A percentile compares a stretch with the other conserved stretches of the same genome.
Conservation (phyloP, 2,113 vertebrate genomes). For the Cyanoramphus novaezelandiae region DNA sequence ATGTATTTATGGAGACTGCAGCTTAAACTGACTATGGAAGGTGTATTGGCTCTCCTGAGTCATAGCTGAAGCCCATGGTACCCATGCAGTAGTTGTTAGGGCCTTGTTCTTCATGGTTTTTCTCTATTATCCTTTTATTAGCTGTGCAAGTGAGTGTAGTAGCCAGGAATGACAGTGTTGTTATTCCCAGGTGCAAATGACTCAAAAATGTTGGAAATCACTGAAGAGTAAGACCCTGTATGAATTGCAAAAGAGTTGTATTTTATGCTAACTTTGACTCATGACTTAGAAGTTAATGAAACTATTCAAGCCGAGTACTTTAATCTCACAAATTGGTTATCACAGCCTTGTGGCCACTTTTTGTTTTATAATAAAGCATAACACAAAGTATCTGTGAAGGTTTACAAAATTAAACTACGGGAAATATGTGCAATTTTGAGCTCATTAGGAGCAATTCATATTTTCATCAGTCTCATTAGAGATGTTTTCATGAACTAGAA, state of each 20-base stretch:
- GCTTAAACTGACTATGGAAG: background rate
- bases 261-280: slow-evolving; percentile 71
- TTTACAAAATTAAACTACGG: slow-evolving; percentile 78
- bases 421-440: slow-evolving; percentile 75
- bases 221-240: background rate
- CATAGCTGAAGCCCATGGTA: background rate
- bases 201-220: background rate
- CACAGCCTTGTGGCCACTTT: slow-evolving; percentile 81
- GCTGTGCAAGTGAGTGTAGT: background rate
- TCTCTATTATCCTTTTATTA: background rate
- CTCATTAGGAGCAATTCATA: slow-evolving; percentile 81
- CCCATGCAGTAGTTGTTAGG: too few species aligned
- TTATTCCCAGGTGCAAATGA: slow-evolving; percentile 29
- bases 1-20: background rate
- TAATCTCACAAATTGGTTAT: slow-evolving; percentile 83
- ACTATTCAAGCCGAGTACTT: slow-evolving; percentile 76
- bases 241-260: slow-evolving; percentile 60
- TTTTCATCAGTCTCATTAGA: slow-evolving; percentile 81
- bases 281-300: slow-evolving; percentile 78
- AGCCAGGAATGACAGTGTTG: background rate
- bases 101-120: background rate
- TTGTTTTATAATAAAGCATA: slow-evolving; percentile 80
- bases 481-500: slow-evolving; percentile 75
- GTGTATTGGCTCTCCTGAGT: background rate
- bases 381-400: slow-evolving; percentile 79